Base-by-base conservation (phyloP, 2,797 vertebrate genomes). In the Falco berigora region DNA sequence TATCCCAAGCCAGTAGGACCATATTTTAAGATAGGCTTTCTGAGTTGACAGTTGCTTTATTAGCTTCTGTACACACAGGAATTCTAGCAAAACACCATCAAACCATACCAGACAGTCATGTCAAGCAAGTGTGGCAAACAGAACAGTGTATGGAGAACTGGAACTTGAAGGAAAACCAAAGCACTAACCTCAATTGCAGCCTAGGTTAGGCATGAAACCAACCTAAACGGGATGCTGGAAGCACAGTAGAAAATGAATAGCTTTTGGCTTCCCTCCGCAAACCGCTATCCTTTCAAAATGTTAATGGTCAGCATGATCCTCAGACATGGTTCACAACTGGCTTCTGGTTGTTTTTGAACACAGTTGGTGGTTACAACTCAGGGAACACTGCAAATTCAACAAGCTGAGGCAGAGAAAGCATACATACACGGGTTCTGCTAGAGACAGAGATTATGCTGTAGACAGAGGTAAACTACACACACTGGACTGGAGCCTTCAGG, bases 161-260 rank as follows among this genome's bases (percentile, higher is more conserved):
- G 66, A 95, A 84, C 86, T 38, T 63, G n/a, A 77, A 94, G 80
- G 55, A 73, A 95, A 95, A 69, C 86, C 86, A 84, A 84, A 93
- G 88, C 85, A 66, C 75, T 90, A 89, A 94, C 96, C 92, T 96
- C 85, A 94, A 52, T 24, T 92, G 92, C 79, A 94, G 84, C 66
- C 81, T 78, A 84, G 78, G 72, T 92, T 40, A 80, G 91, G 95
- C 93, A 94, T 40, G 61, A 92, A 75, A 95, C 86, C 94, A 96
- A 96, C 75, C 79, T 32, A 96, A 97, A 97, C 32, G 49, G 59
- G 93, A 92, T 76, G 75, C 91, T 95, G 93, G 94, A 93, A 86
- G 72, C 78, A 25, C 8, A 83, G 53, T 7, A 66, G 78, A 66
- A 89, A 94, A 44, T 7, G 5, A 87, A 52, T 68, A 80, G 63